phyloP scores from a whole-genome alignment of 2,113 vertebrate genomes.

The Xiphophorus couchianus region DNA sequence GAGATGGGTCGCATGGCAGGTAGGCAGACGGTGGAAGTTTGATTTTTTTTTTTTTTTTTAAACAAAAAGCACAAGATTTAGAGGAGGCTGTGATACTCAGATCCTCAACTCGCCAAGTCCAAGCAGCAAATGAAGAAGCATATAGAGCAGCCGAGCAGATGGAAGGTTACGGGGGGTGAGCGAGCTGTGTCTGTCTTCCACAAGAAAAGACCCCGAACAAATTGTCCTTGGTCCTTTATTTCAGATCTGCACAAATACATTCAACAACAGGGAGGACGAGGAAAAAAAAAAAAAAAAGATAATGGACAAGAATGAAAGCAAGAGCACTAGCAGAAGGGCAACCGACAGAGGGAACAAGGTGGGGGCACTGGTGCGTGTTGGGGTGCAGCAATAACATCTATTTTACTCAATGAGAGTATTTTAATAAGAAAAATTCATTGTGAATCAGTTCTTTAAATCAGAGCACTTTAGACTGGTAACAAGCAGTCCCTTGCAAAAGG shows the following conservation, averaged over 20 bases:
- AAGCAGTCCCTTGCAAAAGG: not conserved
- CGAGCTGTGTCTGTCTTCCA: conserved; percentile 52
- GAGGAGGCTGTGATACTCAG: conserved; percentile 46
- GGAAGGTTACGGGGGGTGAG: conserved; percentile 64
- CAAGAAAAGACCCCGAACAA: conserved; percentile 53
- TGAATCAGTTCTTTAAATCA: conserved; percentile 45
- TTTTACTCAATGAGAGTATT: conserved; percentile 42
- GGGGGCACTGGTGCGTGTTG: conserved; percentile 63
- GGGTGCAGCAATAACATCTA: conserved; percentile 39
- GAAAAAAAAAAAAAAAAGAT: conserved; percentile 40
- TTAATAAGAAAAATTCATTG: conserved; percentile 41
- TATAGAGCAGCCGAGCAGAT: conserved; percentile 65
- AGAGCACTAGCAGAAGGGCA: conserved; percentile 64
- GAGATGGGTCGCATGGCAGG: conserved; percentile 77
- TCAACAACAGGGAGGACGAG: conserved; percentile 60
- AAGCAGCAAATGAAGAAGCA: conserved; percentile 73
- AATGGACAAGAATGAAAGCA: conserved; percentile 74
- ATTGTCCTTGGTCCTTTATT: conserved; percentile 63
- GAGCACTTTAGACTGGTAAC: conserved; percentile 36
- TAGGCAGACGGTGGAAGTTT: conserved; percentile 67
- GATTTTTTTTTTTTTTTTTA: conserved; percentile 35
- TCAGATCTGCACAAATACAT: conserved; percentile 78
- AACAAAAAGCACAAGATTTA: conserved; percentile 58
- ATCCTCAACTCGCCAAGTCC: conserved; percentile 71
- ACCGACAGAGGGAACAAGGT: conserved; percentile 74